phyloP scores from a whole-genome alignment of 2,113 vertebrate genomes.

The Caloenas nicobarica region DNA sequence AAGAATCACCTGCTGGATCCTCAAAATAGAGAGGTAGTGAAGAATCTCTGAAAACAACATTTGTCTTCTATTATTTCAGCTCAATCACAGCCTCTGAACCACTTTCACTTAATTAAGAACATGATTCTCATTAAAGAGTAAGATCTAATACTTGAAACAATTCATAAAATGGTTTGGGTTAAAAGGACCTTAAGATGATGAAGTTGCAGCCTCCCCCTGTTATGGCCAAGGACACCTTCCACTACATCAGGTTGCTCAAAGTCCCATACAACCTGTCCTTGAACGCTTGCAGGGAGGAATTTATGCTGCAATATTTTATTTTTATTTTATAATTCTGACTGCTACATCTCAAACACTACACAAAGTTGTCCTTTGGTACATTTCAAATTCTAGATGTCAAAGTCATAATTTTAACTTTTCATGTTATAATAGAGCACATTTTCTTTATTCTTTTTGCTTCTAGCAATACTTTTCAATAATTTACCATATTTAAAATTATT shows the following conservation, averaged over 20 bases:
- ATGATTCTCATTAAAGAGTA: background rate
- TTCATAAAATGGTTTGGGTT: background rate
- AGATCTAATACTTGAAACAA: background rate
- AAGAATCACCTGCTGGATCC: background rate
- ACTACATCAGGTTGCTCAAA: background rate
- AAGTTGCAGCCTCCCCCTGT: background rate
- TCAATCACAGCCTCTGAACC: background rate
- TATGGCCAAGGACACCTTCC: background rate
- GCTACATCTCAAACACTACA: background rate
- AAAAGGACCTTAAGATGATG: background rate
- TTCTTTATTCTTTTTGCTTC: background rate
- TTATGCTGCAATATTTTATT: background rate
- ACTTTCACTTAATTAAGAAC: background rate
- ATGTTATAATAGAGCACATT: background rate
- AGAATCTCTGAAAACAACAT: background rate
- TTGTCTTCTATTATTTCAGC: background rate
- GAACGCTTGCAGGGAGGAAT: background rate
- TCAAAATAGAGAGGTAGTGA: background rate
- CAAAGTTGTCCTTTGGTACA: background rate
- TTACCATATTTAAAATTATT: background rate
- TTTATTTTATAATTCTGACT: background rate
- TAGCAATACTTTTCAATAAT: background rate
- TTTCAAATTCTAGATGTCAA: background rate
- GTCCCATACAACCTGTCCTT: background rate
- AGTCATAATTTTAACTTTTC: background rate